Base-by-base conservation (phyloP, 2,888 invertebrate genomes). In the Dexiosoma caninum region DNA sequence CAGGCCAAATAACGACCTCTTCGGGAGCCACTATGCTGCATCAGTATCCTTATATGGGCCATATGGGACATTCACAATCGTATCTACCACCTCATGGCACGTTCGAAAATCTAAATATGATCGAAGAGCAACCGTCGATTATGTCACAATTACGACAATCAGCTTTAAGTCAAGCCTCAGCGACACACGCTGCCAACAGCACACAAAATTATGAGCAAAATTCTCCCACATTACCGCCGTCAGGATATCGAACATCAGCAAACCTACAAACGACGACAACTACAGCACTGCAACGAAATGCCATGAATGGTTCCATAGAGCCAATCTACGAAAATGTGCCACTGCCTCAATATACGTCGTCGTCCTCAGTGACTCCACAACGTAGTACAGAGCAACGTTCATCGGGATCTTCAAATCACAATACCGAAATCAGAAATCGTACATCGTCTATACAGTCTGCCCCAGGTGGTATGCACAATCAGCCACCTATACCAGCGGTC, bases 261-360 rank as follows among this genome's bases (percentile, higher is more conserved):
- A 92, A 92, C 42, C 6, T 81, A 19, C 42, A 78, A 27, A 84
- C 85, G 3, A 46, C 91, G 89, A 78, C 90, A 90, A 3, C 91
- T 89, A 83, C 90, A 85, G 85, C 86, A 0, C 32, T 89, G 35
- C 89, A 92, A 86, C 86, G 91, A 19, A 91, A 87, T 59, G 85
- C 86, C 2, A 86, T 88, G 90, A 92, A 85, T 82, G 92, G 83
- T 90, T 94, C 82, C 81, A 93, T 93, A 12, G 95, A 95, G 86
- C 95, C 95, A 0, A 95, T 95, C 82, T 95, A 95, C 87, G 95
- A 95, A 86, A 95, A 95, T 87, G 94, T 95, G 7, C 95, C 95
- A 0, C 87, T 94, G 30, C 93, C 94, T 0, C 86, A 88, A 32
- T 85, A 88, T 5, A 66, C 76, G 7, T 67, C 79, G 9, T 35